Evolutionary conservation across 2,888 invertebrate genomes (phyloP), one percentile per base, ranked within the genome.

Genomic region (Rhingia rostrata): DNA sequence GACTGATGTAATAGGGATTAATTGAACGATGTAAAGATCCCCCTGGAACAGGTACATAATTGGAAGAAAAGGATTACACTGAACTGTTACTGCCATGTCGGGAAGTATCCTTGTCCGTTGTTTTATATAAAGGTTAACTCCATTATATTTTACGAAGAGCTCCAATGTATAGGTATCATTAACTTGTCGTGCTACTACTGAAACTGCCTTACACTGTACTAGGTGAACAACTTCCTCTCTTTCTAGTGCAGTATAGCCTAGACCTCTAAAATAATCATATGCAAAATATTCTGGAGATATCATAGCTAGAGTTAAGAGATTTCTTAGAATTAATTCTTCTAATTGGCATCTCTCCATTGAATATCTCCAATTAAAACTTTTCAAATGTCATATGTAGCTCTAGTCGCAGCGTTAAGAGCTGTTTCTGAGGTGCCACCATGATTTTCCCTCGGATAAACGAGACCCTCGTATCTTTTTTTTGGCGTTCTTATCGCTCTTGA

Each of bases 161-260:
- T 51, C 51, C 0, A 12, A 32, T 4, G 54, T 37, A 6, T 37
- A 54, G 3, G 54, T 2, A n/a, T 51, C 10, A 6, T 51, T 51
- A 6, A 33, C 2, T 10, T 37, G 37, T 37, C 32, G 7, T 0
- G 3, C 0, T 3, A 37, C 4, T 3, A 37, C 54, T 0, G 37
- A n/a, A 3, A 37, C 37, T 6, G 37, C 35, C 14, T 14, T 14
- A 6, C 54, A 54, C 12, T 54, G 37, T 4, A 54, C 37, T 0
- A 54, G 12, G 37, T 54, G 54, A 1, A 54, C 37, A 0, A 54
- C 54, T 6, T 54, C 54, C 12, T 37, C 54, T n/a, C 54, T 1
- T 0, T 14, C 7, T 12, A 37, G 3, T 1, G 54, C 54, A 3
- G 54, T 54, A 6, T 54, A 37, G 0, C 54, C 54, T 1, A 37